Percentiles rank a stretch among this genome's conserved stretches.
phyloP scores from a whole-genome alignment of 2,888 invertebrate species.

The Apoda limacodes region DNA sequence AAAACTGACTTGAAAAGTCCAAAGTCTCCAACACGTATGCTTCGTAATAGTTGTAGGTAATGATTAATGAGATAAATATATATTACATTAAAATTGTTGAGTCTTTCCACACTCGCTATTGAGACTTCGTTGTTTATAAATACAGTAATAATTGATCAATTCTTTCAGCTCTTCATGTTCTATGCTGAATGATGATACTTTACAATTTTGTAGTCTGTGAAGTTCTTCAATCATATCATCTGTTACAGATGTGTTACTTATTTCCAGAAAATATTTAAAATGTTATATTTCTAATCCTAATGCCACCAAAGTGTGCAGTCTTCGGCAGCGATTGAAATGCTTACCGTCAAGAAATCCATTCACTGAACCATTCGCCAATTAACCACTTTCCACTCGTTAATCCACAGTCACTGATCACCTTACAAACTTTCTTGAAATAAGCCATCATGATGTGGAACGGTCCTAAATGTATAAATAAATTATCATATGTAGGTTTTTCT shows the following conservation, averaged over 20 bases:
- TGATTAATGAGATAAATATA: slow-evolving; percentile 10
- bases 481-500: slow-evolving; percentile 18
- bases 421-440: slow-evolving; percentile 27
- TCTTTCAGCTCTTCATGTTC: slow-evolving; percentile 10
- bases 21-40: slow-evolving; percentile 16
- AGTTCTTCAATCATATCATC: slow-evolving; percentile 13
- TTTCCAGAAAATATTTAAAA: slow-evolving; percentile 15
- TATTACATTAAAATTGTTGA: slow-evolving; percentile 13
- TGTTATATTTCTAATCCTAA: slow-evolving; percentile 14
- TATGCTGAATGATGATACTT: slow-evolving; percentile 8
- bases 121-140: slow-evolving; percentile 8
- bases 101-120: slow-evolving; percentile 14
- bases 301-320: slow-evolving; percentile 16
- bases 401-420: slow-evolving; percentile 23
- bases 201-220: slow-evolving; percentile 3
- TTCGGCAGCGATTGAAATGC: slow-evolving; percentile 27
- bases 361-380: slow-evolving; percentile 24
- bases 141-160: slow-evolving; percentile 9
- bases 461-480: slow-evolving; percentile 24
- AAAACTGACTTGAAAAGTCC: slow-evolving; percentile 7
- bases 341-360: slow-evolving; percentile 27
- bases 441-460: slow-evolving; percentile 24
- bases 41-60: slow-evolving; percentile 6
- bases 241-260: slow-evolving; percentile 5
- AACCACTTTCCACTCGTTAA: slow-evolving; percentile 22